Conservation (phyloP, 2,888 invertebrate genomes). For the Griposia aprilina region DNA sequence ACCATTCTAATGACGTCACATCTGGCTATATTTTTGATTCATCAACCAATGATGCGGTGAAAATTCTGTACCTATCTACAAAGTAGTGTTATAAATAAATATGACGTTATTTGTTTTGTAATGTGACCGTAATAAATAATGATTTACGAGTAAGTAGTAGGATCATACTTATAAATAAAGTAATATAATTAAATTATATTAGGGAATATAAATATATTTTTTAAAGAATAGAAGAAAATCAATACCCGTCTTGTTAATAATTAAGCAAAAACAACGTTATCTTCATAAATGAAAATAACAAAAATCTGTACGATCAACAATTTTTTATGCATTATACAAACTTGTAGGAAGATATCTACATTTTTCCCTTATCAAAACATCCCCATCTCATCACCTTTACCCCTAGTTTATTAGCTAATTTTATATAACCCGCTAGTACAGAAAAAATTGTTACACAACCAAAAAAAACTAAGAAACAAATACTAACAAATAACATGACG, state of each 20-base stretch:
- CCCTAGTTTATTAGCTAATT: no score
- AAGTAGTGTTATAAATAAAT: not conserved
- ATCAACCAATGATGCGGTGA: not conserved
- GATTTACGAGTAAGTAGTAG: not conserved
- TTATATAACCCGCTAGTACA: not conserved
- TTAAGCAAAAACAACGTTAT: not conserved
- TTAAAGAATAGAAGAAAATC: not conserved
- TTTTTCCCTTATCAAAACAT: no score
- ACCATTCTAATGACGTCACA: conserved; percentile 1
- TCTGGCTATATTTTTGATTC: not conserved
- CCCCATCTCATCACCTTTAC: no score
- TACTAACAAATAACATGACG: conserved; percentile 1
- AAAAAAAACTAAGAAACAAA: not conserved
- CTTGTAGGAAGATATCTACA: no score
- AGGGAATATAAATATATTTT: not conserved
- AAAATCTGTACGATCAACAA: no score
- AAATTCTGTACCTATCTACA: not conserved
- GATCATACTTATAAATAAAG: not conserved
- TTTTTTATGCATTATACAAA: no score
- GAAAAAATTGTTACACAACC: not conserved
- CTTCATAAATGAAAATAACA: not conserved
- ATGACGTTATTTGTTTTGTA: conserved; percentile 14
- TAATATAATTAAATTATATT: not conserved
- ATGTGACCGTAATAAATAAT: not conserved
- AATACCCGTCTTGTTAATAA: no score